phyloP scores from a whole-genome alignment of 1,140 invertebrate species.

The Brachionus rubens region DNA sequence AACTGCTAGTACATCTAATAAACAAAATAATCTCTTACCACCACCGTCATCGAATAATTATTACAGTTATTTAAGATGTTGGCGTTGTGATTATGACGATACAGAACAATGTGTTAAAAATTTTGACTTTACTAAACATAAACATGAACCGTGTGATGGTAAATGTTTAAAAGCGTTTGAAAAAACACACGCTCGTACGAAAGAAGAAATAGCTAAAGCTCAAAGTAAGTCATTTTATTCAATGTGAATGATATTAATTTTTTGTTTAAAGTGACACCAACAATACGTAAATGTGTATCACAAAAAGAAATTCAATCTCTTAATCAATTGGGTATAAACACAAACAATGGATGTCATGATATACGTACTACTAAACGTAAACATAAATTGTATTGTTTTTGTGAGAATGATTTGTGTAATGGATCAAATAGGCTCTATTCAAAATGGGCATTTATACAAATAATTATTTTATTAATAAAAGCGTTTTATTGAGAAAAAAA shows the following conservation, averaged over 20 bases:
- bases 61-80: slow-evolving; percentile 39
- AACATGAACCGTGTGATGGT: slow-evolving; percentile 38
- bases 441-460: background rate
- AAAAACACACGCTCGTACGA: slow-evolving; percentile 39
- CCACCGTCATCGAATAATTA: slow-evolving; percentile 2
- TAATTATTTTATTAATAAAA: no score
- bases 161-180: slow-evolving; percentile 45
- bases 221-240: slow-evolving; percentile 39
- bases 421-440: background rate
- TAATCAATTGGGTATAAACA: slow-evolving; percentile 32
- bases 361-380: slow-evolving; percentile 31
- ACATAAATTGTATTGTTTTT: slow-evolving; percentile 45
- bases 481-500: no score
- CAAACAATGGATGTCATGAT: slow-evolving; percentile 34
- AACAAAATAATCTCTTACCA: background rate
- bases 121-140: slow-evolving; percentile 47
- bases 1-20: background rate
- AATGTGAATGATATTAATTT: background rate
- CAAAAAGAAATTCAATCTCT: slow-evolving; percentile 41
- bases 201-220: slow-evolving; percentile 44
- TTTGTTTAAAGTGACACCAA: slow-evolving; percentile 27
- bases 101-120: slow-evolving; percentile 46
- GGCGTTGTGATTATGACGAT: slow-evolving; percentile 44
- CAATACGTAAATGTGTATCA: slow-evolving; percentile 46
- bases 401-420: slow-evolving; percentile 46